phyloP scores from a whole-genome alignment of 2,888 invertebrate species.

The Graphium colonna region DNA sequence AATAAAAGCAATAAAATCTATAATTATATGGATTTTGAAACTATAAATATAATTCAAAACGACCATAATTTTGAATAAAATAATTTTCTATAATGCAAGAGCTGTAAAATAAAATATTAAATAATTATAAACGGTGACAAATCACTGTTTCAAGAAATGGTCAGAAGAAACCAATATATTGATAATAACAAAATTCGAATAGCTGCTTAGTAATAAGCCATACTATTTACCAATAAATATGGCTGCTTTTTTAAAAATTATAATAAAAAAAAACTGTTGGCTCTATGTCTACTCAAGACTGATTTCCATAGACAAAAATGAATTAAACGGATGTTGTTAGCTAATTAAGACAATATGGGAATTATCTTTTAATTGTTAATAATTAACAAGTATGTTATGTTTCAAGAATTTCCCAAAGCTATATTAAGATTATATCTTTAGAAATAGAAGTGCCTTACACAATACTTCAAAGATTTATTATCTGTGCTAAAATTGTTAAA shows the following conservation, averaged over 20 bases:
- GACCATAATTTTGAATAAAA: too few relatives aligned
- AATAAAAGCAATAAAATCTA: too few relatives aligned
- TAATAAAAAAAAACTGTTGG: background rate
- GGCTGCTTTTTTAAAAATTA: background rate
- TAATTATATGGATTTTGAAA: too few relatives aligned
- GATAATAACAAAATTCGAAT: too few relatives aligned
- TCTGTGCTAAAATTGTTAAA: slow-evolving; percentile 19
- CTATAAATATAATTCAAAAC: too few relatives aligned
- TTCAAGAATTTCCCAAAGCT: slow-evolving; percentile 22
- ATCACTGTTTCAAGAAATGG: too few relatives aligned
- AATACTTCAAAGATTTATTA: slow-evolving; percentile 19
- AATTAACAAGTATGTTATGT: slow-evolving; percentile 5
- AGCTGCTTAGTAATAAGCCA: too few relatives aligned
- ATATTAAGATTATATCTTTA: slow-evolving; percentile 12
- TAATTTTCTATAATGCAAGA: too few relatives aligned
- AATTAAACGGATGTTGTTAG: background rate
- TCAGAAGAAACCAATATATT: too few relatives aligned
- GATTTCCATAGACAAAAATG: slow-evolving; percentile 12
- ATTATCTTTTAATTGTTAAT: slow-evolving; percentile 9
- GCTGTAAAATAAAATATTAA: too few relatives aligned
- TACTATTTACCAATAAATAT: too few relatives aligned
- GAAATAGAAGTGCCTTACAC: slow-evolving; percentile 21
- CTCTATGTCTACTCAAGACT: slow-evolving; percentile 11
- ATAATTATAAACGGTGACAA: too few relatives aligned
- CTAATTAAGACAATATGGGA: slow-evolving; percentile 18